Conservation (phyloP, 2,888 invertebrate species). For the Pantelozetes paolii region DNA sequence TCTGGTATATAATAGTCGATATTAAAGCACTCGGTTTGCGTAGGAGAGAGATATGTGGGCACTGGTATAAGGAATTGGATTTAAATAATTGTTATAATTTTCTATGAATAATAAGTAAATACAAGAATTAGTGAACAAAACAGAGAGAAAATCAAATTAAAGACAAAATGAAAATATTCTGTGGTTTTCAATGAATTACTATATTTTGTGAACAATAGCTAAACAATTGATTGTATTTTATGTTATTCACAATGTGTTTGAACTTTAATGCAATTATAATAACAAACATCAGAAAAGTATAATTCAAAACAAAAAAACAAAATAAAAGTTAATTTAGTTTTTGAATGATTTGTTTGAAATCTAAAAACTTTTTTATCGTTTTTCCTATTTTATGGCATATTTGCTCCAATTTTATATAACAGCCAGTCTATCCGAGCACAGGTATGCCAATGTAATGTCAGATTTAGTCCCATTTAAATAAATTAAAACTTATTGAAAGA, state of each 20-base stretch:
- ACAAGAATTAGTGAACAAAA: background rate
- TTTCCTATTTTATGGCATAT: background rate
- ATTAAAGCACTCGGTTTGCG: constrained; percentile 91
- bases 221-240: background rate
- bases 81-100: constrained; percentile 2
- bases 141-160: background rate
- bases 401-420: constrained; percentile 12
- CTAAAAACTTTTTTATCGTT: background rate
- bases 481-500: background rate
- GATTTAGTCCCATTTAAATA: constrained; percentile 18
- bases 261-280: background rate
- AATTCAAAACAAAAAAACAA: background rate
- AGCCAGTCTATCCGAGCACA: background rate
- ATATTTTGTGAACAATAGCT: background rate
- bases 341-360: constrained; percentile 3
- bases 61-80: constrained; percentile 44
- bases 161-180: background rate
- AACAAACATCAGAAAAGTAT: too few species aligned
- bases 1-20: constrained; percentile 89
- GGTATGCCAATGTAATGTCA: background rate
- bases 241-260: background rate
- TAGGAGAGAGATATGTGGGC: constrained; percentile 59
- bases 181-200: background rate
- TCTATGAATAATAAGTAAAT: background rate
- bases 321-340: constrained; percentile 4